Base-by-base conservation (phyloP, 2,797 vertebrate genomes). In the Prionace glauca region DNA sequence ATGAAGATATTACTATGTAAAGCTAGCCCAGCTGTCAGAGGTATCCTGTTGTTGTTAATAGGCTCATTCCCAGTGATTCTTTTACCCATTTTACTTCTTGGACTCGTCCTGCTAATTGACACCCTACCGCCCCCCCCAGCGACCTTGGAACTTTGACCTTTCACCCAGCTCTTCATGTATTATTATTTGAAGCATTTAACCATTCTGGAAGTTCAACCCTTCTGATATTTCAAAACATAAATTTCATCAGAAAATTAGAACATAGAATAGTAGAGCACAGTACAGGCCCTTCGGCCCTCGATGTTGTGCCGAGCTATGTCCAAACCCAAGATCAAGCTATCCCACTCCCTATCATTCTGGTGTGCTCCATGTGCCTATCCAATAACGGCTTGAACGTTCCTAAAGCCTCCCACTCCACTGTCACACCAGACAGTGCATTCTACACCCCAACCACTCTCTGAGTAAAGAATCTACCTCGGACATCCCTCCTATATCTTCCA, bases 71-170 rank as follows among this genome's bases (percentile, higher is more conserved):
- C 69, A 72, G 24, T n/a, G 60, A n/a, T 36, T 92, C 95, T 74
- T 72, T 94, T 74, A 71, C 71, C 45, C 71, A 95, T 10, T 56
- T 72, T 60, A 65, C 69, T 92, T 32, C 90, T 67, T n/a, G 62
- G 32, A 65, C 88, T 32, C 5, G 3, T 60, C 50, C 50, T 60
- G 45, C 24, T 60, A 88, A 88, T 88, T 90, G 62, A 92, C 16
- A 91, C 67, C 87, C 95, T 72, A 4, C 50, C 50, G 50, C 50
- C 50, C 4, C 4, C 95, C 95, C 96, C 96, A 96, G 96, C 84
- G 95, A 67, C 96, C 97, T 97, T 87, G 96, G 96, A 93, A 45
- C 22, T 60, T 77, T 91, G 12, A 77, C 60, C 60, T 69, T 84
- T 22, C 62, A 26, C 56, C 72, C 29, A n/a, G 29, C 50, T 50